phyloP scores from a whole-genome alignment of 2,888 invertebrate species.

The Carpatolechia fugitivella region DNA sequence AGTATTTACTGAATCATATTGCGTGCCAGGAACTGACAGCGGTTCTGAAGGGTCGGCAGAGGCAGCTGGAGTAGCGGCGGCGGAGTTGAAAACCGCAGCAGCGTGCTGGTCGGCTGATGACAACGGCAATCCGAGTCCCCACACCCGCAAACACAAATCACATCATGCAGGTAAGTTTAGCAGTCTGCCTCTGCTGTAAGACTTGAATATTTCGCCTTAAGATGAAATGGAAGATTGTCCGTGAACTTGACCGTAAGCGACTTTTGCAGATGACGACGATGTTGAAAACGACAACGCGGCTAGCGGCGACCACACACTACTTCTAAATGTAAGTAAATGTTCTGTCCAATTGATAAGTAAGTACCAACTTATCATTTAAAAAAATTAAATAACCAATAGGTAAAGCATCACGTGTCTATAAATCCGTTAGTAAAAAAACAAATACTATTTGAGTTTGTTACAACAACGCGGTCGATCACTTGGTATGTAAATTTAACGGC shows the following conservation, averaged over 20 bases:
- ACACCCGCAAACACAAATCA: conserved; percentile 11
- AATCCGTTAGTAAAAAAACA: no score
- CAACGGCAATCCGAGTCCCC: conserved; percentile 48
- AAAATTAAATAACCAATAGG: no score
- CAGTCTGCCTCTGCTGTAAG: no score
- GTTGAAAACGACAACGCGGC: conserved; percentile 56
- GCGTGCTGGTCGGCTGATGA: conserved; percentile 34
- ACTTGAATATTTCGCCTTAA: no score
- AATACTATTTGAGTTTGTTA: no score
- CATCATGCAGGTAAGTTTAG: neutral
- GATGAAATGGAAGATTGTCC: neutral
- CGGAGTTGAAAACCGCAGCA: neutral
- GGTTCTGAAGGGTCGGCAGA: neutral
- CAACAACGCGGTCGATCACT: no score
- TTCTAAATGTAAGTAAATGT: conserved; percentile 22
- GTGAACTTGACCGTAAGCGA: no score
- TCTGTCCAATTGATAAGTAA: no score
- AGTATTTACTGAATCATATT: neutral
- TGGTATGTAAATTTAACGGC: no score
- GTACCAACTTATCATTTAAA: no score
- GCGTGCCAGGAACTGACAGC: neutral
- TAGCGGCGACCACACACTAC: conserved; percentile 24
- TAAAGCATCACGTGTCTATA: no score
- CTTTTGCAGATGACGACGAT: conserved; percentile 37
- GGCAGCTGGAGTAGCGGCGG: neutral